phyloP scores from a whole-genome alignment of 1,140 invertebrate species.

The Melanaphis sacchari region DNA sequence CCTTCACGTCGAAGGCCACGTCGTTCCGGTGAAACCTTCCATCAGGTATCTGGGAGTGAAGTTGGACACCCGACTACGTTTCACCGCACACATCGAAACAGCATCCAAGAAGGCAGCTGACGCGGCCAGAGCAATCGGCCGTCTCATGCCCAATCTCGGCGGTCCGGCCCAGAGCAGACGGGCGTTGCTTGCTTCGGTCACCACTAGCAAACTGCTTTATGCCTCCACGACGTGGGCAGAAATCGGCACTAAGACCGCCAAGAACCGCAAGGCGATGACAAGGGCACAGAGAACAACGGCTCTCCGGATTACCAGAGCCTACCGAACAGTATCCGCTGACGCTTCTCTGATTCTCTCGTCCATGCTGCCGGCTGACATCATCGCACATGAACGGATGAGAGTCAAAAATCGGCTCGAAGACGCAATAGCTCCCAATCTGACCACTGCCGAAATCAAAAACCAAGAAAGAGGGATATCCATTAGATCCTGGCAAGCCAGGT shows the following conservation, averaged over 20 bases:
- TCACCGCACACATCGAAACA: neutral
- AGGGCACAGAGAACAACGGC: neutral
- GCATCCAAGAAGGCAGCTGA: neutral
- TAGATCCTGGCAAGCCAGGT: no score
- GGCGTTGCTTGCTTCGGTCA: neutral
- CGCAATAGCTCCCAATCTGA: no score
- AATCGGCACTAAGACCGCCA: neutral
- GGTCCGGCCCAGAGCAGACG: neutral
- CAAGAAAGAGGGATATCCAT: no score
- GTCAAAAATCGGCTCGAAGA: no score
- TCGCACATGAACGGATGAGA: no score
- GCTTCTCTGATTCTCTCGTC: neutral
- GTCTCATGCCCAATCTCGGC: neutral
- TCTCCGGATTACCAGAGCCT: neutral
- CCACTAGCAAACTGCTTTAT: neutral
- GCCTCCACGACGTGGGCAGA: neutral
- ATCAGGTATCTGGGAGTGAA: neutral
- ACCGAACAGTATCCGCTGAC: neutral
- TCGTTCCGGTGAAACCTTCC: neutral
- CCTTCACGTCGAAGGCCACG: neutral
- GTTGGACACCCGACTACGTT: neutral
- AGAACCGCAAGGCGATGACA: neutral
- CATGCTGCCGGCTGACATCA: neutral
- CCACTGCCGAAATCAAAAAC: no score
- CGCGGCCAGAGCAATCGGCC: neutral